phyloP scores from a whole-genome alignment of 2,113 vertebrate genomes.

The Myotis lucifugus region DNA sequence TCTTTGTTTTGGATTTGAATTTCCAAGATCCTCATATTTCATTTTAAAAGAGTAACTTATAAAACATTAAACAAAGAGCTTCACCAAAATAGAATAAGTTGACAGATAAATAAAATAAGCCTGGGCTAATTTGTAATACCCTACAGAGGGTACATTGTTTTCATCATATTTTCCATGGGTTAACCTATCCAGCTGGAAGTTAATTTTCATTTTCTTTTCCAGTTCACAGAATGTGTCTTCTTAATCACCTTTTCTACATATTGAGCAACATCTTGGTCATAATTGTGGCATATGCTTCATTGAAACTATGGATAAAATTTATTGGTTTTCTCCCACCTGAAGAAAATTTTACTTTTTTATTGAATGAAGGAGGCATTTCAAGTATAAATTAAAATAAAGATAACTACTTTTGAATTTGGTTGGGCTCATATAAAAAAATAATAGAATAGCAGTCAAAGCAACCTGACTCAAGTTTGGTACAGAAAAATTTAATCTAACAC shows the following conservation, averaged over 20 bases:
- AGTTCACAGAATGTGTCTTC: background rate
- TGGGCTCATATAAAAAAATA: constrained; percentile 15
- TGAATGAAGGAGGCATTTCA: constrained; percentile 7
- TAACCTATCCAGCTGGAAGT: background rate
- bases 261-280: background rate
- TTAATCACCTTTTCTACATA: background rate
- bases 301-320: background rate
- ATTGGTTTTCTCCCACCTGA: background rate
- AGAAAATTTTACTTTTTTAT: constrained; percentile 43
- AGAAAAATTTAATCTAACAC: background rate
- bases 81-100: background rate
- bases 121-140: background rate
- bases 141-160: background rate
- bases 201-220: background rate
- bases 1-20: background rate
- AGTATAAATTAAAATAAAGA: constrained; percentile 57
- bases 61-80: background rate
- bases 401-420: constrained; percentile 25
- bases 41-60: background rate
- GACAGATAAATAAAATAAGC: background rate
- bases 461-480: background rate
- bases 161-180: background rate
- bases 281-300: background rate
- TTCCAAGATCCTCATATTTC: background rate
- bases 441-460: background rate